Evolutionary conservation across 2,797 vertebrate species (phyloP), one percentile per base, ranked within the genome.

Genomic region (Erethizon dorsatum): DNA sequence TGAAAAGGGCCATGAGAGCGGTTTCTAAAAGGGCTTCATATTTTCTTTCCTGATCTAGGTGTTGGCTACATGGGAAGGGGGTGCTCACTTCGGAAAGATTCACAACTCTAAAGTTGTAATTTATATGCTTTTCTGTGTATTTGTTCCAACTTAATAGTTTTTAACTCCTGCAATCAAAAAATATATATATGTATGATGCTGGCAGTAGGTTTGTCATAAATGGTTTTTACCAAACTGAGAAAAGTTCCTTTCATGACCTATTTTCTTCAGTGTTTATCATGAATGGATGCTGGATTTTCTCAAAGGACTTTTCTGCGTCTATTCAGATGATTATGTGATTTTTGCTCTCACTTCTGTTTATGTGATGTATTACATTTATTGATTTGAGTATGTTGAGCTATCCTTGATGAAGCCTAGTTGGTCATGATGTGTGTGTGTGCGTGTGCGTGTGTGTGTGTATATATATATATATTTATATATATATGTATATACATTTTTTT

Each of bases 131-230:
- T 85, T 88, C 15, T 86, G 20, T 20, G 13, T 61, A 11, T 71
- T 41, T 54, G 28, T 96, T 56, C 83, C 37, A 75, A 90, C 82
- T 73, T 78, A 79, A 61, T 93, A 63, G 15, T 8, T 63, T 93
- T 96, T 69, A 80, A 92, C 26, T 97, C 12, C 28, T n/a, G 6
- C 63, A 89, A 47, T 90, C 6, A 89, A 90, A 95, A 93, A 10
- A 13, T 61, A 63, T 26, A 26, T 41, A 41, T 41, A 41, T 41
- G 37, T 41, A 41, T 41, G 37, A 33, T 67, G 65, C n/a, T 37
- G 65, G 65, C 65, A 69, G 61, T 33, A 65, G 65, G 65, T 69
- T 37, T n/a, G 6, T 69, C 17, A 69, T 69, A 69, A 69, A 37
- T 69, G n/a, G 33, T 20, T 69, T 69, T 69, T 18, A 37, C 37